Evolutionary conservation across 2,797 vertebrate species (phyloP).

Genomic region (Tapirus indicus): DNA sequence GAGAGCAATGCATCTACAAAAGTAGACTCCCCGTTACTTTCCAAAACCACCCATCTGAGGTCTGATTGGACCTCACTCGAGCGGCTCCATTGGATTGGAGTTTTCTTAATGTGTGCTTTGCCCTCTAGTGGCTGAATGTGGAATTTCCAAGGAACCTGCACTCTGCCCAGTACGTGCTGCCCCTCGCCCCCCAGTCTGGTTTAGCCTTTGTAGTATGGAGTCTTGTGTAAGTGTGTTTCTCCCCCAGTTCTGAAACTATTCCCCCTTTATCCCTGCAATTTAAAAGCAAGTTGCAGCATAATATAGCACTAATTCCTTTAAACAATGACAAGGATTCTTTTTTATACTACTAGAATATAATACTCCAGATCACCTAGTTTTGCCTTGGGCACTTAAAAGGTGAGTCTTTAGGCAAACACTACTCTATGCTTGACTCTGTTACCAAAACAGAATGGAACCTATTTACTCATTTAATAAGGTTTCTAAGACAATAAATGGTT

Average conservation of each 20-base stretch:
- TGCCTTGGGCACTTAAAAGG: background rate
- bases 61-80: background rate
- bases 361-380: background rate
- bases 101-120: background rate
- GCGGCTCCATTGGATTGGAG: background rate
- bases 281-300: background rate
- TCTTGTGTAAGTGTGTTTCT: background rate
- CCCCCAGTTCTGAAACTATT: background rate
- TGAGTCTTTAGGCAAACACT: background rate
- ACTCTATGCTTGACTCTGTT: background rate
- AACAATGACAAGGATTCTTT: background rate
- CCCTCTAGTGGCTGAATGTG: slow-evolving; percentile 49
- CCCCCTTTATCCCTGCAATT: background rate
- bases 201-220: background rate
- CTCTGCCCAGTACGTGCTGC: rapidly evolving
- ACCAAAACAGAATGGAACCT: background rate
- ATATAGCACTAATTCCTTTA: background rate
- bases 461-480: background rate
- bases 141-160: background rate
- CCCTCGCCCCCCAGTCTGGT: no score
- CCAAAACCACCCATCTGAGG: background rate
- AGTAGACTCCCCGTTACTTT: background rate
- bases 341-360: background rate
- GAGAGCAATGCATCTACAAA: background rate
- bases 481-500: background rate